A percentile compares a stretch with the other conserved stretches of the same genome.
phyloP scores from a whole-genome alignment of 2,888 invertebrate species.

The Tachina grossa region DNA sequence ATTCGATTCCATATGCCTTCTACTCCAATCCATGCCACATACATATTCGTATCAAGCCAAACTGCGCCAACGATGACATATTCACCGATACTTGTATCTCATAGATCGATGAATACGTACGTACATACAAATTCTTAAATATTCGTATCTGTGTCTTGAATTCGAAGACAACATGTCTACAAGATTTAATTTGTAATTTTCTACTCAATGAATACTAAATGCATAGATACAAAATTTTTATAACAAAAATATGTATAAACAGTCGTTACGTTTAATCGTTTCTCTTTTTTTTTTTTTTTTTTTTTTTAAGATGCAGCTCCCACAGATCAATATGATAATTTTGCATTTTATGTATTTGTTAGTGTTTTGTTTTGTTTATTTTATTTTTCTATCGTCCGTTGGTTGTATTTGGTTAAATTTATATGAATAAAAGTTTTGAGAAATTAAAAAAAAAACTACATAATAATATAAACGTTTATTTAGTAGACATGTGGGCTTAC shows the following conservation, averaged over 20 bases:
- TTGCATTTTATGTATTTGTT: constrained; percentile 21
- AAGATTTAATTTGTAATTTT: constrained; percentile 71
- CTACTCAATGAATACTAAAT: constrained; percentile 66
- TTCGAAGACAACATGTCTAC: constrained; percentile 69
- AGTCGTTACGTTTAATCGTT: constrained; percentile 53
- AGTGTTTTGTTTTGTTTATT: constrained; percentile 23
- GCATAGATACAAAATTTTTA: constrained; percentile 53
- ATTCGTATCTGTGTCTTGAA: constrained; percentile 17
- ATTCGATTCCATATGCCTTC: background rate
- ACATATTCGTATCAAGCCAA: background rate
- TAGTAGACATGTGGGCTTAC: constrained; percentile 56
- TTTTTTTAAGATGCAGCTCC: constrained; percentile 64
- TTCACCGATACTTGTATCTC: constrained; percentile 45
- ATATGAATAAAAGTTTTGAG: constrained; percentile 45
- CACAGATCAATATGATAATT: constrained; percentile 67
- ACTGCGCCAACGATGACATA: constrained; percentile 60
- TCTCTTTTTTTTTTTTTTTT: constrained; percentile 37
- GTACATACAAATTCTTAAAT: constrained; percentile 25
- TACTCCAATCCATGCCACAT: constrained; percentile 10
- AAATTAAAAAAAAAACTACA: constrained; percentile 13
- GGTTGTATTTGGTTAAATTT: constrained; percentile 38
- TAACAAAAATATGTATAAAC: constrained; percentile 54
- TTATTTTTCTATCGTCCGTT: background rate
- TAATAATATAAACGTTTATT: background rate
- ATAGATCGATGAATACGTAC: constrained; percentile 37